Evolutionary conservation across 2,797 vertebrate species (phyloP), one percentile per base, ranked within the genome.

Genomic region (Nannoperca obscura): DNA sequence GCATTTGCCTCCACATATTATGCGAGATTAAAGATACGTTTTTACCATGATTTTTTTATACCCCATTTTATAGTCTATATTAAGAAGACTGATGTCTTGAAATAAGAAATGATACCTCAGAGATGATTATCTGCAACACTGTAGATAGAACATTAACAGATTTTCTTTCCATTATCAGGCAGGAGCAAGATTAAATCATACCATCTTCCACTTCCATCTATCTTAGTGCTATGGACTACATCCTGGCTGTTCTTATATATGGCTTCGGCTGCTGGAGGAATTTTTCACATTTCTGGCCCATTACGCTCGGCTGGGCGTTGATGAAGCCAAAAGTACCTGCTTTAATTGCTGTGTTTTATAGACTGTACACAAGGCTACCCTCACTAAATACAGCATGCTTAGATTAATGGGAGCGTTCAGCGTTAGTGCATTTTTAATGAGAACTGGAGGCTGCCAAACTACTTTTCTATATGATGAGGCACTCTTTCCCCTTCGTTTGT

Each of bases 291-390:
- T 90, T 92, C 81, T 79, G 86, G 77, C 78, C 89, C 83, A 90
- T 85, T 91, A 76, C 74, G 76, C 82, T 87, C 36, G 78, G 69
- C 85, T 89, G 83, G 84, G 82, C 85, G 89, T 89, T 87, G 88
- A 90, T 85, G 91, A 90, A 90, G 89, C 91, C 89, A 92, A 93
- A 92, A 89, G 92, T 91, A 92, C 86, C 91, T 91, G 83, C 80
- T 94, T 93, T 95, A 94, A 95, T 93, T 93, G 91, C 91, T 83
- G 82, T 88, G 74, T 92, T 95, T 95, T 94, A 95, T 94, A 93
- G 93, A 94, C 88, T 93, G 87, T 92, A 94, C 89, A 91, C 87
- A 91, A 90, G 92, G 92, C 93, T 92, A 90, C 88, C 86, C 89
- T 91, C 76, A 74, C 86, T 93, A 94, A 94, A 93, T 92, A 90